Conservation (phyloP, 1,140 invertebrate species). For the Euschistus heros region DNA sequence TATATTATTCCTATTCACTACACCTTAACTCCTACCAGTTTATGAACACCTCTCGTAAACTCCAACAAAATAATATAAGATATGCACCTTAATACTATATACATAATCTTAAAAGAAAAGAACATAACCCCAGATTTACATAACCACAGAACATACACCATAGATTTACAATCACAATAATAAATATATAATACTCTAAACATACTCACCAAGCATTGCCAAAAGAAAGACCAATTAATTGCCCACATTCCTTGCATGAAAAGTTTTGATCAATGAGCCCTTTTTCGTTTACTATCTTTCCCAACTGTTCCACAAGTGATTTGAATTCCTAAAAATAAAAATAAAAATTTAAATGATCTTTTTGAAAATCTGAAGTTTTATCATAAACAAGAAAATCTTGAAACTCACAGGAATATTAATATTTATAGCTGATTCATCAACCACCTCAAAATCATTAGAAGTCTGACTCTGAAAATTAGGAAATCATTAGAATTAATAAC, state of each 20-base stretch:
- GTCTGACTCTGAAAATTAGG: background rate
- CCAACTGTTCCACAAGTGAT: slow-evolving; percentile 36
- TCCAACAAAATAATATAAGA: too few species aligned
- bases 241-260: slow-evolving; percentile 65
- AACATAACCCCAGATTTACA: too few species aligned
- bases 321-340: slow-evolving; percentile 25
- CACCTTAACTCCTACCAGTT: too few species aligned
- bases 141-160: too few species aligned
- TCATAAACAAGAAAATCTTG: background rate
- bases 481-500: too few species aligned
- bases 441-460: background rate
- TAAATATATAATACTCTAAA: too few species aligned
- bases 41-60: too few species aligned
- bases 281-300: slow-evolving; percentile 59
- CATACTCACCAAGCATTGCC: slow-evolving; percentile 32
- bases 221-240: slow-evolving; percentile 65
- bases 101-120: too few species aligned
- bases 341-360: background rate
- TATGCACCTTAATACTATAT: too few species aligned
- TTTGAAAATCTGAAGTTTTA: background rate
- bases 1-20: too few species aligned
- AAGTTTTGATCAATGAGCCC: slow-evolving; percentile 83
- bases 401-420: background rate
- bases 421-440: background rate
- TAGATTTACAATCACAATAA: too few species aligned